A percentile compares a stretch with the other conserved stretches of the same genome.
Evolutionary conservation across 2,888 invertebrate species (phyloP).

Genomic region (Netelia fuscicornis): DNA sequence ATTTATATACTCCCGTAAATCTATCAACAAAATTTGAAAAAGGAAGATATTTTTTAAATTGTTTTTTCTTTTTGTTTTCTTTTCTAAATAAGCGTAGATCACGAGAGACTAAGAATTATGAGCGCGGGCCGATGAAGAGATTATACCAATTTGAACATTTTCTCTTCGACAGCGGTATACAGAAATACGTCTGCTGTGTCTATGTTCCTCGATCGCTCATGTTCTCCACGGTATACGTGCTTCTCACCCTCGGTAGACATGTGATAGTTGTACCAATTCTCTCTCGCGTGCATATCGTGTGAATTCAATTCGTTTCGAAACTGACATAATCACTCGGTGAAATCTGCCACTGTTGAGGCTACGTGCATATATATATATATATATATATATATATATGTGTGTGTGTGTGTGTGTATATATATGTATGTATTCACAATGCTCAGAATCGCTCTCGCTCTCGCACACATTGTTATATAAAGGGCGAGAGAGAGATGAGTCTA

Average conservation of each 20-base stretch:
- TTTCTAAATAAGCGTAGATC: background rate
- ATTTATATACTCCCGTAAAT: background rate
- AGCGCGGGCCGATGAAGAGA: background rate
- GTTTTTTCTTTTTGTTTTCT: no score
- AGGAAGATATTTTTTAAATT: constrained; percentile 5
- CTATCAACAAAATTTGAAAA: constrained; percentile 3
- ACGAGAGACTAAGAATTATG: background rate
- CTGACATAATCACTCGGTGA: constrained; percentile 47
- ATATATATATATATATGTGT: background rate
- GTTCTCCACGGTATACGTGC: background rate
- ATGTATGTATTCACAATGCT: background rate
- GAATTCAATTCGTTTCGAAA: constrained; percentile 53
- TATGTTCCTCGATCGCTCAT: constrained; percentile 4
- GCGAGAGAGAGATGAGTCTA: background rate
- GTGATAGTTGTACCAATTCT: background rate
- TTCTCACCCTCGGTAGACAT: background rate
- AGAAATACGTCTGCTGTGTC: background rate
- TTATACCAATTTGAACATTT: constrained; percentile 13
- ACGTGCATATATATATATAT: background rate
- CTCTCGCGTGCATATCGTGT: constrained; percentile 23
- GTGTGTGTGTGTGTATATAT: background rate
- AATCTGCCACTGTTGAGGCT: constrained; percentile 19
- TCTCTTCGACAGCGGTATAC: background rate
- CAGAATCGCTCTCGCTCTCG: no score
- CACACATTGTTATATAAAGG: background rate